phyloP scores from a whole-genome alignment of 2,888 invertebrate genomes.

The Teleogryllus oceanicus region DNA sequence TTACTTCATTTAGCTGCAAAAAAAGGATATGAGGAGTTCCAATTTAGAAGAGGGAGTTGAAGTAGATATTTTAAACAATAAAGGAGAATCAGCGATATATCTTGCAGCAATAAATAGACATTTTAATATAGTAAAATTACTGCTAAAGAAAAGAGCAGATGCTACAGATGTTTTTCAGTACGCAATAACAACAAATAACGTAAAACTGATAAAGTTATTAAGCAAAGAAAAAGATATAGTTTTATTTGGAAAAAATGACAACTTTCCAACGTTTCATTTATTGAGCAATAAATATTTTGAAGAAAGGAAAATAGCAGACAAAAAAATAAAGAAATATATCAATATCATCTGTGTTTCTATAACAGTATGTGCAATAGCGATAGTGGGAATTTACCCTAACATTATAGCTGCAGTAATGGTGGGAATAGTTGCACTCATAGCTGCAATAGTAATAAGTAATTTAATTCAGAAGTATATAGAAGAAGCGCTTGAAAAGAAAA shows the following conservation, averaged over 20 bases:
- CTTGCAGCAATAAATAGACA: neutral
- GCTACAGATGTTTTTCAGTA: neutral
- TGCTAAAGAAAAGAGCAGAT: neutral
- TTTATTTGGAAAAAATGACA: too few relatives aligned
- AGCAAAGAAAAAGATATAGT: too few relatives aligned
- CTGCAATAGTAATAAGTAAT: conserved; percentile 20
- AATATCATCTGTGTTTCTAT: neutral
- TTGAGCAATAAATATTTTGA: too few relatives aligned
- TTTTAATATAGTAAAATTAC: neutral
- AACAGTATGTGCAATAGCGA: neutral
- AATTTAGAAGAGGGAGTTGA: neutral
- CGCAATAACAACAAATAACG: conserved; percentile 1
- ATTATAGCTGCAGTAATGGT: too few relatives aligned
- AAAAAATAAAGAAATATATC: too few relatives aligned
- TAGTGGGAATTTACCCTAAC: too few relatives aligned
- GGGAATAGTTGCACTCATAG: conserved; percentile 20
- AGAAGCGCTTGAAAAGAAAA: conserved; percentile 28
- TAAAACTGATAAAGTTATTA: too few relatives aligned
- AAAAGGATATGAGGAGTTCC: neutral
- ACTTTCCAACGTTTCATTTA: too few relatives aligned
- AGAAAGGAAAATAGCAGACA: too few relatives aligned
- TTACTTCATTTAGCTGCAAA: conserved; percentile 5
- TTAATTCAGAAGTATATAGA: conserved; percentile 27
- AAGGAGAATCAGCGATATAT: neutral
- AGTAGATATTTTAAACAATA: conserved; percentile 12